Percentiles rank a stretch among this genome's conserved stretches.
Conservation (phyloP, 2,113 vertebrate species). For the Coregonus clupeaformis region DNA sequence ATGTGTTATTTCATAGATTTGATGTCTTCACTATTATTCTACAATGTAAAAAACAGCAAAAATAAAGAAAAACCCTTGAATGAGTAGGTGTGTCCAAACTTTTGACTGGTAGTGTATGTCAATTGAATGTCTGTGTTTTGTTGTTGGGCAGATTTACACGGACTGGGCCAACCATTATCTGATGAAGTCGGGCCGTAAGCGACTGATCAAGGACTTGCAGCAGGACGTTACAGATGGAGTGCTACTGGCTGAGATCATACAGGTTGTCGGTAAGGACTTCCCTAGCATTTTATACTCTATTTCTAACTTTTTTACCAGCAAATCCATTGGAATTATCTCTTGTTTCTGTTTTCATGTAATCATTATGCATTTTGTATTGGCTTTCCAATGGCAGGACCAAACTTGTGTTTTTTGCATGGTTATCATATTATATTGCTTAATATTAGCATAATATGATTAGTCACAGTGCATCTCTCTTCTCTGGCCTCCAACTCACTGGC, state of each 20-base stretch:
- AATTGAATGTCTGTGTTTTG: background rate
- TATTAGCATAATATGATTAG: background rate
- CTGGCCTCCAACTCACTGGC: background rate
- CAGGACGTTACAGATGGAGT: slow-evolving; percentile 87
- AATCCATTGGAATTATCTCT: background rate
- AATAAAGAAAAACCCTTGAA: too few relatives aligned
- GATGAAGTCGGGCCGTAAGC: slow-evolving; percentile 85
- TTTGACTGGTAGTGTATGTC: background rate
- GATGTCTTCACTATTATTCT: too few relatives aligned
- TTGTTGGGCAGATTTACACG: slow-evolving; percentile 79
- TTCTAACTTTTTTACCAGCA: background rate
- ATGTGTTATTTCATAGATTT: too few relatives aligned
- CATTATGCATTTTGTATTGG: background rate
- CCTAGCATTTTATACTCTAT: background rate
- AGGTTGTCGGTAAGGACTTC: slow-evolving; percentile 83
- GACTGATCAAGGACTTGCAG: slow-evolving; percentile 86
- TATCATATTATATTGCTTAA: background rate
- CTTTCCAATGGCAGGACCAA: background rate
- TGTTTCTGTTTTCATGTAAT: background rate
- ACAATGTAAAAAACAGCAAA: too few relatives aligned
- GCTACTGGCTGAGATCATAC: slow-evolving; percentile 86
- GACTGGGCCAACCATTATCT: slow-evolving; percentile 91
- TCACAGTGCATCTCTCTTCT: background rate
- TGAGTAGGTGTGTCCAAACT: too few relatives aligned
- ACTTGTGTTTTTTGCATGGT: background rate